These are phyloP conservation scores for Diphyllodes magnificus DNA, from an alignment of 2,113 vertebrate species.

Conservation along the genomic window DNA sequence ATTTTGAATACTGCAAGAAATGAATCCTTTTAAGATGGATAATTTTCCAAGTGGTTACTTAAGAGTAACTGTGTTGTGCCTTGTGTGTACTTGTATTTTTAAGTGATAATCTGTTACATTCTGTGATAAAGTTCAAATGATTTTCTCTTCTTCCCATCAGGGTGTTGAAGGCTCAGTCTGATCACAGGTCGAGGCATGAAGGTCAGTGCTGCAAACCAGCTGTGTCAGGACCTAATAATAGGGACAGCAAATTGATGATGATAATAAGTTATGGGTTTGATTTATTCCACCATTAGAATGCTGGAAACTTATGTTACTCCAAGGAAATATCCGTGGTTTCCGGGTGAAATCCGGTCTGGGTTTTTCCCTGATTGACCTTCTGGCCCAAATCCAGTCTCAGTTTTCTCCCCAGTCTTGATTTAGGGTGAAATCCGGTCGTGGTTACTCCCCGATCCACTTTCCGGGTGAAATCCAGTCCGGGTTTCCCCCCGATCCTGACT, in stretches of 20 bases:
- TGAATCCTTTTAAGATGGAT: not conserved
- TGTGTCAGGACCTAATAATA: not conserved
- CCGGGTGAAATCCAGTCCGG: not conserved
- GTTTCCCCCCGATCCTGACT: rapidly evolving
- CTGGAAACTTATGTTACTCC: not conserved
- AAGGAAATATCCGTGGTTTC: not conserved
- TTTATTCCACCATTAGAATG: not conserved
- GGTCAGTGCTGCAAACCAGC: conserved; percentile 73
- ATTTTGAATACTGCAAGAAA: not conserved
- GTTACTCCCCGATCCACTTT: not conserved
- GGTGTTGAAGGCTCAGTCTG: conserved; percentile 95
- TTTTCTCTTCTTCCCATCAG: conserved; percentile 68
- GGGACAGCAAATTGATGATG: not conserved
- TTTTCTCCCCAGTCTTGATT: not conserved
- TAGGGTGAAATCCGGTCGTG: not conserved
- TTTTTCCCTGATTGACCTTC: not conserved
- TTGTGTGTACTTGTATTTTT: not conserved
- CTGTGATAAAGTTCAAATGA: not conserved
- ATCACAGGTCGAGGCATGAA: conserved; percentile 96
- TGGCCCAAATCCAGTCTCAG: rapidly evolving
- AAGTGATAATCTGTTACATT: not conserved
- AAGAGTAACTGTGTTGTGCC: not conserved
- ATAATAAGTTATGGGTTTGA: not conserved
- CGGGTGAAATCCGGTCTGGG: rapidly evolving
- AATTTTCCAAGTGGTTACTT: not conserved